Evolutionary conservation across 2,113 vertebrate genomes (phyloP), one percentile per base, ranked within the genome.

Genomic region (Anolis carolinensis): DNA sequence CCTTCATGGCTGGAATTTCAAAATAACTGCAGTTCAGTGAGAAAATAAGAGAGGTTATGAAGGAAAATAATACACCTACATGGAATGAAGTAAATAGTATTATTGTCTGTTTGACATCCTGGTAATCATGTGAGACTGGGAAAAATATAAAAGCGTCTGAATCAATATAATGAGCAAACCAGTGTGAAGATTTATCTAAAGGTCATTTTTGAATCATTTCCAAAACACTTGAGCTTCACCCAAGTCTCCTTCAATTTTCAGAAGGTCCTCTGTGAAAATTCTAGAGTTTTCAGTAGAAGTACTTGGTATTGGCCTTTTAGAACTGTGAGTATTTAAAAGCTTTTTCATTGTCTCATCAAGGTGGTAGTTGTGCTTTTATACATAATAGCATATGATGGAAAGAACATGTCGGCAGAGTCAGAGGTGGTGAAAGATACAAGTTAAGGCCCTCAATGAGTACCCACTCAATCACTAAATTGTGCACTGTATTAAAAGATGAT

Each of bases 31-130:
- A 91, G 83, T 44, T 83, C 79, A 78, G 83, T 30, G 83, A 81
- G 92, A 86, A 85, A 85, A 90, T 50, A 86, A 27, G 87, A 82
- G 92, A 87, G 86, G 88, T 84, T 77, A 62, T 86, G 76, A 55
- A 88, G 82, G 67, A 90, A 94, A 93, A 94, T 93, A 95, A 94
- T 80, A 90, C 93, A 87, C 86, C 92, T 82, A 81, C 83, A 88
- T 55, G 83, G 88, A 94, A 91, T 82, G 85, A 34, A 78, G 50
- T 85, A 93, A 93, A 92, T 79, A 93, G 71, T 0, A 27, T 86
- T 87, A 82, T 92, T 83, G 90, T 89, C 92, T 79, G 71, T 18
- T 50, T 91, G 86, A 79, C 89, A 92, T 84, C 83, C 91, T 79
- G 5, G 32, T 74, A 89, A 81, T 91, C 90, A 91, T 90, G 87